Conservation (phyloP, 1,140 invertebrate species). For the Lordiphosa collinella region DNA sequence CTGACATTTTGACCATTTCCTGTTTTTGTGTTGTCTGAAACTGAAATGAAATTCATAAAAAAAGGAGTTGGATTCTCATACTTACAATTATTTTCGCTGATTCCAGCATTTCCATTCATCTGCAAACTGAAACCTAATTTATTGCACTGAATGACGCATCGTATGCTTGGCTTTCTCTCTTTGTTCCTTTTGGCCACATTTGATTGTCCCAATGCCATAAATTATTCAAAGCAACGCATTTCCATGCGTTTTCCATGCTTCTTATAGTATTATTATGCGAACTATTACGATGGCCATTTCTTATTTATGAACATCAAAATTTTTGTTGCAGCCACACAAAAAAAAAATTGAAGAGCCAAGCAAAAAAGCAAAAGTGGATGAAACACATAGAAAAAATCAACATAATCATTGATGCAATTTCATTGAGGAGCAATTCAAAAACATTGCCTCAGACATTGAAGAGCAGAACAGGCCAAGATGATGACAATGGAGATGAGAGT, state of each 20-base stretch:
- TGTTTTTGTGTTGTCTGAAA: background rate
- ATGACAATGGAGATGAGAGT: constrained; percentile 41
- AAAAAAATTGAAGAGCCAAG: constrained; percentile 51
- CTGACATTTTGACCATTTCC: constrained; percentile 11
- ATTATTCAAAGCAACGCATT: constrained; percentile 67
- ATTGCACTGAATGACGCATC: constrained; percentile 51
- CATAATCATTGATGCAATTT: constrained; percentile 74
- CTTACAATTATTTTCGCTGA: too few relatives aligned
- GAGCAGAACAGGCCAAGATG: constrained; percentile 39
- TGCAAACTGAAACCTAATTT: too few relatives aligned
- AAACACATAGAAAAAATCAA: constrained; percentile 39
- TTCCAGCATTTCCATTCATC: constrained; percentile 13
- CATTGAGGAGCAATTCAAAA: constrained; percentile 73
- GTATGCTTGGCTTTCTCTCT: constrained; percentile 11
- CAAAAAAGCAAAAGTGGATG: too few relatives aligned
- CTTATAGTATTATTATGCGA: constrained; percentile 19
- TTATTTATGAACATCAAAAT: constrained; percentile 62
- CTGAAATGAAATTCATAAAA: too few relatives aligned
- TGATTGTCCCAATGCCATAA: constrained; percentile 37
- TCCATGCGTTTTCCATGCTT: constrained; percentile 47
- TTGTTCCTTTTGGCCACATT: constrained; percentile 16
- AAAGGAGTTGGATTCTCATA: too few relatives aligned
- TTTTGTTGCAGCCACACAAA: constrained; percentile 26
- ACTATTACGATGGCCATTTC: constrained; percentile 22
- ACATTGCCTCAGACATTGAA: constrained; percentile 40